Conservation (phyloP, 2,888 invertebrate genomes). For the Limnephilus auricula region DNA sequence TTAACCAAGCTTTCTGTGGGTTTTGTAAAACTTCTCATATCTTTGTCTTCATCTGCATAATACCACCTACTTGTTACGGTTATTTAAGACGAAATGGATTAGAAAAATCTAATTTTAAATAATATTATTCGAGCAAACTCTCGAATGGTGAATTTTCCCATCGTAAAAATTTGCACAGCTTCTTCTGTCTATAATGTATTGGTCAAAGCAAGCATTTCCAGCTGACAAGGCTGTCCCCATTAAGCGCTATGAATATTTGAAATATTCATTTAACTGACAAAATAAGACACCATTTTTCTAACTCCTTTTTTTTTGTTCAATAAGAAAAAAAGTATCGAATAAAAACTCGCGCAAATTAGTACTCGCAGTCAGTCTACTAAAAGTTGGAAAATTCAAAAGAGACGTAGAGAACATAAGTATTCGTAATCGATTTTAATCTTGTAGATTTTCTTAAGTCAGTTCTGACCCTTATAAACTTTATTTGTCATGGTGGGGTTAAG, state of each 20-base stretch:
- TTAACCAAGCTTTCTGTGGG: not conserved
- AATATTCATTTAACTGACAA: not conserved
- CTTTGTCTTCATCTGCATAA: not conserved
- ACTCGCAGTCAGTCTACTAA: too few relatives aligned
- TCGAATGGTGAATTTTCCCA: too few relatives aligned
- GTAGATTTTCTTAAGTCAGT: not conserved
- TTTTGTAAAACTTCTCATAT: not conserved
- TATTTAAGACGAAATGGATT: not conserved
- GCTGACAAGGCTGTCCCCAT: not conserved
- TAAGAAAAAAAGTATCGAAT: not conserved
- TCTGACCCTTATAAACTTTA: not conserved
- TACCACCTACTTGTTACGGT: not conserved
- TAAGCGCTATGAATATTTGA: not conserved
- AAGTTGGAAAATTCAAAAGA: not conserved
- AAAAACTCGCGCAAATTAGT: not conserved
- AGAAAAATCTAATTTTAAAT: not conserved
- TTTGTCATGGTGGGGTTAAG: not conserved
- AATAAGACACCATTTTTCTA: not conserved
- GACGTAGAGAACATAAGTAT: not conserved
- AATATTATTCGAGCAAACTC: too few relatives aligned
- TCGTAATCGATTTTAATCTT: not conserved
- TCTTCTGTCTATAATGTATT: not conserved
- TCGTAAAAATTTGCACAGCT: not conserved
- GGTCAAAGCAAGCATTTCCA: not conserved
- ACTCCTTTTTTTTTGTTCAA: not conserved